phyloP scores from a whole-genome alignment of 30 jellyfish, hydroid and myxozoan species.

The Turritopsis dohrnii region DNA sequence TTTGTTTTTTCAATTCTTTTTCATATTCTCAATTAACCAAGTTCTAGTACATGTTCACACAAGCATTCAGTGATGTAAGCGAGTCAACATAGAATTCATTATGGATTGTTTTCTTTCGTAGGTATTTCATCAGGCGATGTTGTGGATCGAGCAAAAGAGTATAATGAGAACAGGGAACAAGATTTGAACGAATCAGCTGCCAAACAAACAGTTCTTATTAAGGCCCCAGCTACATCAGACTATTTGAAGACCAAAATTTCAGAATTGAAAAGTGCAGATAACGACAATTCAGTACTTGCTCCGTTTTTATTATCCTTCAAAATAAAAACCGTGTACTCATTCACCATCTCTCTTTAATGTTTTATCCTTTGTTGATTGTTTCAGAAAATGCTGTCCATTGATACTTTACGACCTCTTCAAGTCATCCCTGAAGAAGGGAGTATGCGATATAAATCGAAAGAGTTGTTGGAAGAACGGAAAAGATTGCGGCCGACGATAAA shows the following conservation, averaged over 20 bases:
- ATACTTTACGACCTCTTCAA: background rate
- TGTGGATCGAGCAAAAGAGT: constrained; percentile 70
- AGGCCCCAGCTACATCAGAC: constrained; percentile 49
- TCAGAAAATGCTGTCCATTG: background rate
- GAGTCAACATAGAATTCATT: background rate
- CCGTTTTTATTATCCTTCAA: background rate
- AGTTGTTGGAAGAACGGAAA: constrained; percentile 5
- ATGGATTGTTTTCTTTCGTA: background rate
- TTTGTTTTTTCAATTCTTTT: no score
- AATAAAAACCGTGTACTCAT: background rate
- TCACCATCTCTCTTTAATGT: background rate
- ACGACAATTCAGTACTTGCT: background rate
- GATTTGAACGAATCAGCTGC: constrained; percentile 49
- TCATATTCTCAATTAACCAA: no score
- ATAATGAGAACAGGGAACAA: constrained; percentile 35
- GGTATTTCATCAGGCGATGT: constrained; percentile 48
- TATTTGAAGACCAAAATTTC: constrained; percentile 47
- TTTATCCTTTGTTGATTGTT: background rate
- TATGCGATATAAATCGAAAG: constrained; percentile 22
- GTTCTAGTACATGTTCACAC: no score
- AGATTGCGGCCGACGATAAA: background rate
- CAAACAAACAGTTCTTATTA: constrained; percentile 68
- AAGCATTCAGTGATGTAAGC: background rate
- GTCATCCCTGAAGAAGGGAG: background rate
- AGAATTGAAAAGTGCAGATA: constrained; percentile 34